Percentiles rank a stretch among this genome's conserved stretches.
These are phyloP conservation scores for Tinamus major DNA, from an alignment of 2,797 vertebrate genomes.

Conservation along the genomic window DNA sequence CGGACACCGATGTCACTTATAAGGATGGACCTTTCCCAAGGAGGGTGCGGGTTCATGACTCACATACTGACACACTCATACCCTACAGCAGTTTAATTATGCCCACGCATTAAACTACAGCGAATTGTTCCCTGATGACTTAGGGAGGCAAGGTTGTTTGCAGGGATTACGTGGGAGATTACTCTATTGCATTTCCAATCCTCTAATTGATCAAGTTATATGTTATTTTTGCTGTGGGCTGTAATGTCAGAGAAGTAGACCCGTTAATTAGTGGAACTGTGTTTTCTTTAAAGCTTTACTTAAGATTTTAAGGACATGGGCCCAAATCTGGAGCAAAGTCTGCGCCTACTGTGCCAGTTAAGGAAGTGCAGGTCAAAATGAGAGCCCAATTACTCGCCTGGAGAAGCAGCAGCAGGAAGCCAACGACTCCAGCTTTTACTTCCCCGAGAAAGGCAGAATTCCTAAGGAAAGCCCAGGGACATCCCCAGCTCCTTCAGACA, in stretches of 20 bases:
- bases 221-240: neutral
- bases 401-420: neutral
- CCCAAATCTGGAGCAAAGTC: neutral
- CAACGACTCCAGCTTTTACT: neutral
- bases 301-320: neutral
- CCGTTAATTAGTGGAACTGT: neutral
- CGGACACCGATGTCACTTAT: neutral
- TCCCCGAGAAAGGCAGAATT: neutral
- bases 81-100: conserved; percentile 25
- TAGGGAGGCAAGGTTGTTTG: neutral
- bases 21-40: neutral
- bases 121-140: neutral
- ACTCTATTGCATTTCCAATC: neutral
- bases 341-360: neutral
- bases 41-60: neutral
- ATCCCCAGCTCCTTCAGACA: neutral
- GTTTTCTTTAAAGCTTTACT: neutral
- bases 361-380: neutral
- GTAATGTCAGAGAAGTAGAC: neutral
- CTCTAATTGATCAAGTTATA: neutral
- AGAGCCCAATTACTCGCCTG: neutral
- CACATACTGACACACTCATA: neutral
- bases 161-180: neutral
- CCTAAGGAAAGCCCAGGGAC: neutral
- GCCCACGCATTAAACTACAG: neutral